phyloP scores from a whole-genome alignment of 2,113 vertebrate species.

The Osmerus mordax region DNA sequence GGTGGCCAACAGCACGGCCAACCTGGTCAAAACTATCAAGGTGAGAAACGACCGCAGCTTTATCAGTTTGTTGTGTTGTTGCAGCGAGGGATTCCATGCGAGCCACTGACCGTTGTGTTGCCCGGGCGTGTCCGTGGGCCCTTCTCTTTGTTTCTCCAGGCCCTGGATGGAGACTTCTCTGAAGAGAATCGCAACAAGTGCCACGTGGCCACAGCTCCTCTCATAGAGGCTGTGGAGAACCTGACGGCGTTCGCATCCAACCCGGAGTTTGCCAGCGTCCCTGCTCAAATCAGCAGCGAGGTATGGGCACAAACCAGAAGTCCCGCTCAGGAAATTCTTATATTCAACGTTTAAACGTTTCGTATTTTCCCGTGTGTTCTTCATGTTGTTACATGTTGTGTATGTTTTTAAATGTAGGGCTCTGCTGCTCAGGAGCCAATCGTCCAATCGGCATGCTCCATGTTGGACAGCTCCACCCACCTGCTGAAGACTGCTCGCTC shows the following conservation, averaged over 20 bases:
- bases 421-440: constrained; percentile 92
- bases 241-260: constrained; percentile 93
- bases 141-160: constrained; percentile 64
- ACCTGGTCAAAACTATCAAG: constrained; percentile 98
- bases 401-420: constrained; percentile 70
- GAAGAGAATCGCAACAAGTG: constrained; percentile 94
- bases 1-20: constrained; percentile 97
- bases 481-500: constrained; percentile 91
- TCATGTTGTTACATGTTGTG: neutral
- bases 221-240: constrained; percentile 97
- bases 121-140: neutral
- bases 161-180: constrained; percentile 95
- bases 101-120: neutral
- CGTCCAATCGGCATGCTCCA: constrained; percentile 85
- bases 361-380: neutral
- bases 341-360: neutral
- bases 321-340: neutral
- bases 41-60: constrained; percentile 58
- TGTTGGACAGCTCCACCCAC: constrained; percentile 92
- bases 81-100: neutral
- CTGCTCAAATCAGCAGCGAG: constrained; percentile 92
- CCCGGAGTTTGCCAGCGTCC: constrained; percentile 95
- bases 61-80: neutral
- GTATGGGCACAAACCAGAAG: constrained; percentile 56
- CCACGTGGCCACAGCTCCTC: constrained; percentile 82